Percentiles rank a stretch among this genome's conserved stretches.
phyloP scores from a whole-genome alignment of 2,888 invertebrate genomes.

The Xylocampa areola region DNA sequence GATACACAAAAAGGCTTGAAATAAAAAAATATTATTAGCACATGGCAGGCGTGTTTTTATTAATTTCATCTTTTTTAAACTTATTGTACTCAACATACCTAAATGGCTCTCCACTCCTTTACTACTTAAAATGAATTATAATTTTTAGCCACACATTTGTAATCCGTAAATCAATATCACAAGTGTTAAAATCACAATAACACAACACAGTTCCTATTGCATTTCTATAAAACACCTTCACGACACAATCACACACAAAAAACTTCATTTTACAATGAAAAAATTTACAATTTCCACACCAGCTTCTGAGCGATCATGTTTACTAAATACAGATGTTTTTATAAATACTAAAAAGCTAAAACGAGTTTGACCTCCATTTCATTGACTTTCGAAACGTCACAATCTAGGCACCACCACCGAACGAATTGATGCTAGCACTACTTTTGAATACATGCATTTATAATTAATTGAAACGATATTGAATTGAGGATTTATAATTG shows the following conservation, averaged over 20 bases:
- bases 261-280: not conserved
- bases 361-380: conserved; percentile 38
- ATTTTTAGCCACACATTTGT: too few species aligned
- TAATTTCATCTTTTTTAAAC: too few species aligned
- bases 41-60: too few species aligned
- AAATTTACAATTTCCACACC: not conserved
- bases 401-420: conserved; percentile 19
- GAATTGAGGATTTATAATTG: not conserved
- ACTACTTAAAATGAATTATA: too few species aligned
- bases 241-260: not conserved
- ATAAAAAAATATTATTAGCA: too few species aligned
- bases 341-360: conserved; percentile 18
- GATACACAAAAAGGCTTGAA: too few species aligned
- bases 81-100: too few species aligned
- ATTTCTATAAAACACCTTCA: not conserved
- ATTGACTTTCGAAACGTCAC: conserved; percentile 46
- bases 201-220: not conserved
- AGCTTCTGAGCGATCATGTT: conserved; percentile 1
- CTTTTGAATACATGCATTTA: conserved; percentile 20
- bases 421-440: conserved; percentile 15
- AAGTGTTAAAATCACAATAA: not conserved
- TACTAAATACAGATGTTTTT: conserved; percentile 40
- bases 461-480: conserved; percentile 1
- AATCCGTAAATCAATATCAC: too few species aligned
- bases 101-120: too few species aligned